Evolutionary conservation across 2,888 invertebrate species (phyloP).

Genomic region (Ferrisia virgata): DNA sequence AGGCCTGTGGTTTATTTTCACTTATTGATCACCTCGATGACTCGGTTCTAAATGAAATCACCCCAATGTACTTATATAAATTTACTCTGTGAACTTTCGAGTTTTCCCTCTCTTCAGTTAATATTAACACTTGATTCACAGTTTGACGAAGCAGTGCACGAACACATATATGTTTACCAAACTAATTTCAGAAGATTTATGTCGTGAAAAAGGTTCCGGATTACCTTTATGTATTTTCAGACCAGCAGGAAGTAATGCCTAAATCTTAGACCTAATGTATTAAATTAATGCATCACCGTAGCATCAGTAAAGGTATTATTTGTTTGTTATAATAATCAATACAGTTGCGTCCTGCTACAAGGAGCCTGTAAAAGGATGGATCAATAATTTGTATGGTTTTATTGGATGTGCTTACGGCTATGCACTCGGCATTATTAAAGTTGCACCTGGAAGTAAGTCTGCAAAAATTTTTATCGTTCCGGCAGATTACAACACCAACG

Average conservation of each 20-base stretch:
- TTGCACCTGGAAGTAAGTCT: too few relatives aligned
- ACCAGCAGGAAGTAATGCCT: slow-evolving; percentile 71
- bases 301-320: too few relatives aligned
- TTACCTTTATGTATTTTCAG: slow-evolving; percentile 78
- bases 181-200: slow-evolving; percentile 76
- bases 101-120: too few relatives aligned
- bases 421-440: too few relatives aligned
- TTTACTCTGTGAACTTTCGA: too few relatives aligned
- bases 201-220: slow-evolving; percentile 63
- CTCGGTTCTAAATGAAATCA: slow-evolving; percentile 50
- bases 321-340: too few relatives aligned
- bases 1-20: slow-evolving; percentile 40
- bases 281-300: too few relatives aligned
- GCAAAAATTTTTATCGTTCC: too few relatives aligned
- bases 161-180: slow-evolving; percentile 92
- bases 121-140: neutral
- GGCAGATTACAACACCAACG: too few relatives aligned
- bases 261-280: too few relatives aligned
- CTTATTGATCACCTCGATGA: slow-evolving; percentile 47
- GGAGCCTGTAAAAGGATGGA: slow-evolving; percentile 61
- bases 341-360: slow-evolving; percentile 53
- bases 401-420: too few relatives aligned
- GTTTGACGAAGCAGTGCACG: slow-evolving; percentile 64
- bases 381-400: slow-evolving; percentile 66
- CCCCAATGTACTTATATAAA: too few relatives aligned